Conservation (phyloP, 2,113 vertebrate genomes). For the Planiliza haematocheilus region DNA sequence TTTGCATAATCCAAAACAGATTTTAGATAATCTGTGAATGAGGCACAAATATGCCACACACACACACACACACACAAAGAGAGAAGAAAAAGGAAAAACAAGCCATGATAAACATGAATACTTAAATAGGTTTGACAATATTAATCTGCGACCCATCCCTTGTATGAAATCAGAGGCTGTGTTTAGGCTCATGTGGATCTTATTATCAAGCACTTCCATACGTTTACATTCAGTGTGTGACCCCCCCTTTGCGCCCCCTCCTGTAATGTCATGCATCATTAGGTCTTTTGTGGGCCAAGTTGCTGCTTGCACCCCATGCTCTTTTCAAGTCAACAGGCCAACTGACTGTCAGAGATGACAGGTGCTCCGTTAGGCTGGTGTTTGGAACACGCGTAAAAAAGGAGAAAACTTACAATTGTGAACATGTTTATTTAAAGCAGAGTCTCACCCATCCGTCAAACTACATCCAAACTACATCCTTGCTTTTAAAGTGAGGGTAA, state of each 20-base stretch:
- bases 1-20: constrained; percentile 82
- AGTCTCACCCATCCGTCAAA: background rate
- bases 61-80: constrained; percentile 31
- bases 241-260: background rate
- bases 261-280: constrained; percentile 34
- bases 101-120: constrained; percentile 54
- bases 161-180: constrained; percentile 17
- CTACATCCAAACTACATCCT: background rate
- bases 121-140: constrained; percentile 66
- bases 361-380: constrained; percentile 6
- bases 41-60: constrained; percentile 56
- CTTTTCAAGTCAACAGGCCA: constrained; percentile 62
- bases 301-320: constrained; percentile 35
- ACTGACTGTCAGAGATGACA: constrained; percentile 24
- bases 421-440: background rate
- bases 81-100: constrained; percentile 66
- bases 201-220: constrained; percentile 37
- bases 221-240: constrained; percentile 12
- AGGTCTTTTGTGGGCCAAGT: constrained; percentile 51
- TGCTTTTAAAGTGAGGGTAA: background rate
- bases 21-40: constrained; percentile 80
- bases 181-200: constrained; percentile 14
- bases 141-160: constrained; percentile 52
- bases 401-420: constrained; percentile 12
- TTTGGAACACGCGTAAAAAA: background rate